phyloP scores from a whole-genome alignment of 2,113 vertebrate genomes.

The Scophthalmus maximus region DNA sequence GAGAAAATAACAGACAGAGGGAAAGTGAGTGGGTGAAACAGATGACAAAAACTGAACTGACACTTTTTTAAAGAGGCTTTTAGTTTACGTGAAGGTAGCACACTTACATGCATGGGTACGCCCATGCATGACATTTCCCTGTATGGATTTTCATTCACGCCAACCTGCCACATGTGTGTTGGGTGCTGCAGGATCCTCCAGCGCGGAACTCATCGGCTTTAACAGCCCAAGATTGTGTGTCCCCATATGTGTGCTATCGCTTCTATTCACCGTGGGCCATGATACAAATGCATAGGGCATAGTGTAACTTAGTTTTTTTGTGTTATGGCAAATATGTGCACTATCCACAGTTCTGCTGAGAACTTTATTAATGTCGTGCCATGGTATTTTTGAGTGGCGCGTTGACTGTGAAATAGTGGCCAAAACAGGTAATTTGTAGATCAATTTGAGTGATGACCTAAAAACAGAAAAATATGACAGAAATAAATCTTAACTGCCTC shows the following conservation, averaged over 20 bases:
- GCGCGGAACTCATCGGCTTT: background rate
- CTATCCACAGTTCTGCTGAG: background rate
- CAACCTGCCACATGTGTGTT: slow-evolving; percentile 3
- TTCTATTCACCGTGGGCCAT: background rate
- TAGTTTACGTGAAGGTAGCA: background rate
- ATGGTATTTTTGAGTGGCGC: background rate
- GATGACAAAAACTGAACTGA: background rate
- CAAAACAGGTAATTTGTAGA: too few species aligned
- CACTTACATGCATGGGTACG: background rate
- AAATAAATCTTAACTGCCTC: slow-evolving; percentile 11
- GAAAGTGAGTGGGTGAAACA: slow-evolving; percentile 23
- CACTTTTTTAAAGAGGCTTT: slow-evolving; percentile 13
- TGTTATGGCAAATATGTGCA: too few species aligned
- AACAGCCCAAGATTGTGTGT: slow-evolving; percentile 13
- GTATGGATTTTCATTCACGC: slow-evolving; percentile 4
- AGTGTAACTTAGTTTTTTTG: background rate
- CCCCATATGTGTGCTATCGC: background rate
- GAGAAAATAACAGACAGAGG: background rate
- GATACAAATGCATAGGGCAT: background rate
- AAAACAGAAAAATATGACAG: background rate
- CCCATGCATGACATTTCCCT: slow-evolving; percentile 2
- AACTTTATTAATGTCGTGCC: background rate
- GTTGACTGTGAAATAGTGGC: background rate
- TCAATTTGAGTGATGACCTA: background rate
- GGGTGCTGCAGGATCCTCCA: background rate